These are phyloP conservation scores for Eristalinus sepulchralis DNA, from an alignment of 2,888 invertebrate species.

Conservation along the genomic window DNA sequence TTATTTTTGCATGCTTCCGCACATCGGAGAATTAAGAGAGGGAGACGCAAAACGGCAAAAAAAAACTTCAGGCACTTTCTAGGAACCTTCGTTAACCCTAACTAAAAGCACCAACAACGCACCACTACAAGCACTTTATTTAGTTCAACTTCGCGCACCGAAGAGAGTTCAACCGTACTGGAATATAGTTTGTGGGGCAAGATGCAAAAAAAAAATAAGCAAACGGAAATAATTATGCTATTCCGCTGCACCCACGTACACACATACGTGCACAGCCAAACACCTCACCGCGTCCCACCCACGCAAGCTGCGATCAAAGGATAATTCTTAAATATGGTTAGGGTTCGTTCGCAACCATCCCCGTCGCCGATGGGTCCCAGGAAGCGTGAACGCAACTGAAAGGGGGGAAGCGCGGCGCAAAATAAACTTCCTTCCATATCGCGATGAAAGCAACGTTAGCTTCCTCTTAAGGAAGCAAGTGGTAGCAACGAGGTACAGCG, in stretches of 20 bases:
- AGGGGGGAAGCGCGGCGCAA: constrained; percentile 29
- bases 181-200: constrained; percentile 20
- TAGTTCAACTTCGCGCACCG: constrained; percentile 47
- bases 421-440: constrained; percentile 64
- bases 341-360: constrained; percentile 24
- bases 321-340: constrained; percentile 61
- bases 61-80: constrained; percentile 18
- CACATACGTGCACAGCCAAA: constrained; percentile 32
- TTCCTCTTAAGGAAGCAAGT: constrained; percentile 7
- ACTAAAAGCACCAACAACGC: constrained; percentile 48
- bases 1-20: constrained; percentile 67
- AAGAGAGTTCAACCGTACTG: constrained; percentile 50
- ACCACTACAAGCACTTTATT: constrained; percentile 32
- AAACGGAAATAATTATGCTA: constrained; percentile 69
- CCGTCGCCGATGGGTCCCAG: constrained; percentile 5
- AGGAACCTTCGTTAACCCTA: constrained; percentile 60
- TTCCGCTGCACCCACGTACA: constrained; percentile 57
- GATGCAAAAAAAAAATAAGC: constrained; percentile 15
- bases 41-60: background rate
- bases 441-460: constrained; percentile 50
- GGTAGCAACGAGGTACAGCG: background rate
- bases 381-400: constrained; percentile 50
- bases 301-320: constrained; percentile 4
- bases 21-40: constrained; percentile 24
- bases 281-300: background rate